Evolutionary conservation across 2,888 invertebrate genomes (phyloP).

Genomic region (Meliscaeva auricollis): DNA sequence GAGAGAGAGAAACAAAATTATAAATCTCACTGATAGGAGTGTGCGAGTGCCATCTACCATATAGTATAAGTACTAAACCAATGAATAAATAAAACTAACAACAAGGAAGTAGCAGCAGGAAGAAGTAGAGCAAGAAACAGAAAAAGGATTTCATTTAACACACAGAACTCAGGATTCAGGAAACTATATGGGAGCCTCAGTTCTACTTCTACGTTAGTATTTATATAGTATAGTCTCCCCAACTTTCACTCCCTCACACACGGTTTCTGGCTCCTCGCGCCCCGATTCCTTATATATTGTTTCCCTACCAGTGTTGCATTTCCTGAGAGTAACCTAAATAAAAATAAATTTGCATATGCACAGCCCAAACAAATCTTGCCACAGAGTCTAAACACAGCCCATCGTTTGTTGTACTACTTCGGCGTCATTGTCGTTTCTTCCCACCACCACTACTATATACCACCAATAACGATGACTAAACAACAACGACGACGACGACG

Average conservation of each 20-base stretch:
- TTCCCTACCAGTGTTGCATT: constrained; percentile 69
- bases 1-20: neutral
- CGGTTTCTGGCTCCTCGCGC: neutral
- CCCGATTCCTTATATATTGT: constrained; percentile 58
- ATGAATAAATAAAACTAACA: constrained; percentile 75
- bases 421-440: constrained; percentile 38
- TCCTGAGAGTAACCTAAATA: constrained; percentile 75
- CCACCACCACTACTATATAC: constrained; percentile 6
- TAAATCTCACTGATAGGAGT: constrained; percentile 26
- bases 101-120: constrained; percentile 66
- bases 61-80: constrained; percentile 54
- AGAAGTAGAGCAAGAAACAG: constrained; percentile 59
- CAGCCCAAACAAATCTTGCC: constrained; percentile 67
- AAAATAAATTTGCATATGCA: constrained; percentile 72
- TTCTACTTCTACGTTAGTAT: neutral
- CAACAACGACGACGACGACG: constrained; percentile 28
- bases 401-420: constrained; percentile 63
- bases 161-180: constrained; percentile 38
- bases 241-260: constrained; percentile 20
- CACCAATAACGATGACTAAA: constrained; percentile 4
- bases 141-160: constrained; percentile 35
- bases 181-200: constrained; percentile 36
- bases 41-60: constrained; percentile 27
- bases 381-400: constrained; percentile 61
- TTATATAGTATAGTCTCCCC: neutral